These are phyloP conservation scores for Byasa hedistus DNA, from an alignment of 2,888 invertebrate species.

Conservation along the genomic window DNA sequence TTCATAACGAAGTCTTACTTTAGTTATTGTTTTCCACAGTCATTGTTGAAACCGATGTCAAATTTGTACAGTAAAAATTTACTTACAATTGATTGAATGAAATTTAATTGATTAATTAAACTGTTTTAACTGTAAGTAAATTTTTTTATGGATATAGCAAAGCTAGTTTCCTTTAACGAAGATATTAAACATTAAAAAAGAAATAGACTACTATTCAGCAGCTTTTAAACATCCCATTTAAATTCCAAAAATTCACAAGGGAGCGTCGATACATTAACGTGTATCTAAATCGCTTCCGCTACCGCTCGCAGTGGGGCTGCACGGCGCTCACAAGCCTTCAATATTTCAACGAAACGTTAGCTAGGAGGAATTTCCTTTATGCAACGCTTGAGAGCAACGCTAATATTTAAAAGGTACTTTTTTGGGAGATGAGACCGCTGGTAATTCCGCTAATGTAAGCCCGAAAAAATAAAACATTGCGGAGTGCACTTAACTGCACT, in stretches of 20 bases:
- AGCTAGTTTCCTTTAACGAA: too few relatives aligned
- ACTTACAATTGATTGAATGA: too few relatives aligned
- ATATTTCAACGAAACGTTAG: constrained; percentile 61
- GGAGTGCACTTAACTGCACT: too few relatives aligned
- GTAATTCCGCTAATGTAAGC: constrained; percentile 24
- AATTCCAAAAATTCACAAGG: constrained; percentile 28
- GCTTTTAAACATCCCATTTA: constrained; percentile 8
- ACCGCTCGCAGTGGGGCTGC: constrained; percentile 36
- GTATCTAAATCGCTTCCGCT: constrained; percentile 35
- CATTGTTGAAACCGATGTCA: too few relatives aligned
- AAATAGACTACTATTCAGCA: background rate
- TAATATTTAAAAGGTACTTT: constrained; percentile 39
- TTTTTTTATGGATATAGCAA: too few relatives aligned
- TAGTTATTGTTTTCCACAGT: too few relatives aligned
- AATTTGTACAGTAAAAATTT: too few relatives aligned
- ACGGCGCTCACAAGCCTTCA: constrained; percentile 45
- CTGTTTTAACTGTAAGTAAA: too few relatives aligned
- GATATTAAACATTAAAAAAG: too few relatives aligned
- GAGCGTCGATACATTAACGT: constrained; percentile 20
- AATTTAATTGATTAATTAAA: too few relatives aligned
- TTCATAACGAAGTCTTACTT: too few relatives aligned
- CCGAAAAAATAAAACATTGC: constrained; percentile 8
- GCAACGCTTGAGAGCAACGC: constrained; percentile 39
- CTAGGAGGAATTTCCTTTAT: constrained; percentile 54
- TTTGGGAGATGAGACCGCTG: constrained; percentile 36